These are phyloP conservation scores for Neuroscelio doddi DNA, from an alignment of 2,888 invertebrate species.

Conservation along the genomic window DNA sequence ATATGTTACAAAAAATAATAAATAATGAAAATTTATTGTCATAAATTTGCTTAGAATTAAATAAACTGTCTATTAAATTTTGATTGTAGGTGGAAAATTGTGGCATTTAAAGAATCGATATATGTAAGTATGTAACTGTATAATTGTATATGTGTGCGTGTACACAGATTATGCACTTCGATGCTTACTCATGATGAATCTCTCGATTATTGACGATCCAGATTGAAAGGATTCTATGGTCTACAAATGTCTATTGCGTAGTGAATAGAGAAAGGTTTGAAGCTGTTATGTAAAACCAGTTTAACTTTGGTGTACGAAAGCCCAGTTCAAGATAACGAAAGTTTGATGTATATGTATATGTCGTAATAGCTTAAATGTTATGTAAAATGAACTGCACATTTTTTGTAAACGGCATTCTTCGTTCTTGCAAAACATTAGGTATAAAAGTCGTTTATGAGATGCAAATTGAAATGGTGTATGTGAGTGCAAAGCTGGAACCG, in stretches of 20 bases:
- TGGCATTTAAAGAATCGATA: too few species aligned
- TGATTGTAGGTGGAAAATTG: too few species aligned
- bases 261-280: conserved; percentile 36
- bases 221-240: conserved; percentile 36
- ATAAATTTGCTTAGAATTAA: too few species aligned
- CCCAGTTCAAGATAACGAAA: conserved; percentile 36
- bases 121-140: too few species aligned
- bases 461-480: conserved; percentile 22
- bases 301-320: conserved; percentile 43
- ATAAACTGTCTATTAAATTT: too few species aligned
- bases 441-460: conserved; percentile 27
- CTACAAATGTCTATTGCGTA: conserved; percentile 38
- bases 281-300: conserved; percentile 41
- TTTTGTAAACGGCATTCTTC: conserved; percentile 33
- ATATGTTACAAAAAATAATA: too few species aligned
- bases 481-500: conserved; percentile 17
- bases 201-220: conserved; percentile 40
- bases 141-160: too few species aligned
- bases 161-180: too few species aligned
- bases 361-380: conserved; percentile 43
- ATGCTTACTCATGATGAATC: conserved; percentile 21
- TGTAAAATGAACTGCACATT: conserved; percentile 36
- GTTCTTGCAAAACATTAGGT: conserved; percentile 29
- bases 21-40: too few species aligned
- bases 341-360: conserved; percentile 38